Evolutionary conservation across 2,888 invertebrate genomes (phyloP).

Genomic region (Tolmerus cingulatus): DNA sequence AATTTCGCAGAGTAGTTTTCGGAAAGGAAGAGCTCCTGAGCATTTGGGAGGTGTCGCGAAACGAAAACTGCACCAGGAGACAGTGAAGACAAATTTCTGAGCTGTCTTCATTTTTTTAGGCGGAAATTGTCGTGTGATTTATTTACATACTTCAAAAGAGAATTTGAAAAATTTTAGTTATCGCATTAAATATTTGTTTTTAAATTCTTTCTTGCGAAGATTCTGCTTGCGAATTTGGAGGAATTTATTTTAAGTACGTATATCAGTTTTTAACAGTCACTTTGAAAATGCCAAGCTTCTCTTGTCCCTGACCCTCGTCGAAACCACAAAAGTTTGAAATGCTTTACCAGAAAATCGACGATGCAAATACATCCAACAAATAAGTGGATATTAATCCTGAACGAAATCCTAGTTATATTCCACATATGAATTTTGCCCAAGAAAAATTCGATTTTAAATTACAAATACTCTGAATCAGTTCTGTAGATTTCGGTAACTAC

Average conservation of each 20-base stretch:
- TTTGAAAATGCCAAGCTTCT: neutral
- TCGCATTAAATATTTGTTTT: neutral
- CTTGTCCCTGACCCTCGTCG: too few species aligned
- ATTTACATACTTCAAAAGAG: neutral
- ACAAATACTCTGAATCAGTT: too few species aligned
- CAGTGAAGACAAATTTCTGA: neutral
- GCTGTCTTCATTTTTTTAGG: neutral
- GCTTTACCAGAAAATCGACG: neutral
- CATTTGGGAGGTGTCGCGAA: slow-evolving; percentile 1
- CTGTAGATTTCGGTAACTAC: too few species aligned
- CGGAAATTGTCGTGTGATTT: neutral
- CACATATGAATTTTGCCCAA: neutral
- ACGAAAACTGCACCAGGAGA: neutral
- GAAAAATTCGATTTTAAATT: too few species aligned
- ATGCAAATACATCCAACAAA: neutral
- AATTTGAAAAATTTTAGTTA: neutral
- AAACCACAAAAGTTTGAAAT: neutral
- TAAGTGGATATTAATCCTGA: neutral
- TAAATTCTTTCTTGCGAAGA: neutral
- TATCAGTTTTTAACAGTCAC: neutral
- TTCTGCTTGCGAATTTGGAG: neutral
- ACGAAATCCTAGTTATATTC: too few species aligned
- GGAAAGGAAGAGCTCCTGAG: neutral
- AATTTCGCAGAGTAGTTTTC: neutral
- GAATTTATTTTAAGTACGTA: neutral